Conservation (phyloP, 2,888 invertebrate genomes). For the Adelognathus sp. region DNA sequence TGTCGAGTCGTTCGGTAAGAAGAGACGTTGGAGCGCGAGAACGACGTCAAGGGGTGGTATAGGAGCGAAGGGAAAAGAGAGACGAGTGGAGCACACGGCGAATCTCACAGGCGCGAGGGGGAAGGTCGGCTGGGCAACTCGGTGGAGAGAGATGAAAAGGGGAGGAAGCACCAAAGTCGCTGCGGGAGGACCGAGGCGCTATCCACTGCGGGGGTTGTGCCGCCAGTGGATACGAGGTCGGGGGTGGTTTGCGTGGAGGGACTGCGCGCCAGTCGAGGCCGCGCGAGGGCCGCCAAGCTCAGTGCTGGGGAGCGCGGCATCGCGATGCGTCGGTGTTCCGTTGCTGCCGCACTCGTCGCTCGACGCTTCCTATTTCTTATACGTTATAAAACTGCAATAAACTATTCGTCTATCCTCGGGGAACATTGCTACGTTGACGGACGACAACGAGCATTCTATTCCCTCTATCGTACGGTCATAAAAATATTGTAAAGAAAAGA, state of each 20-base stretch:
- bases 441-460: slow-evolving; percentile 25
- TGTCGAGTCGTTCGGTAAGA: slow-evolving; percentile 59
- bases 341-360: slow-evolving; percentile 72
- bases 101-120: too few species aligned
- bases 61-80: slow-evolving; percentile 45
- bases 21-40: slow-evolving; percentile 52
- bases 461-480: slow-evolving; percentile 24
- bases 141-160: slow-evolving; percentile 39
- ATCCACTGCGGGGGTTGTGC: slow-evolving; percentile 64
- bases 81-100: slow-evolving; percentile 42
- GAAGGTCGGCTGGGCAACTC: slow-evolving; percentile 41
- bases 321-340: slow-evolving; percentile 78
- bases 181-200: slow-evolving; percentile 64
- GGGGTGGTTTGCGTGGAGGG: slow-evolving; percentile 78
- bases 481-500: slow-evolving; percentile 4
- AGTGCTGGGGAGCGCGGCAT: slow-evolving; percentile 78
- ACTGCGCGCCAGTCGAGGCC: slow-evolving; percentile 80
- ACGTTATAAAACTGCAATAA: slow-evolving; percentile 36
- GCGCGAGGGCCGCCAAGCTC: slow-evolving; percentile 75
- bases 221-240: slow-evolving; percentile 65
- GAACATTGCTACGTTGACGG: slow-evolving; percentile 35
- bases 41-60: slow-evolving; percentile 24
- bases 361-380: slow-evolving; percentile 63
- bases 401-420: slow-evolving; percentile 38
- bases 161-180: too few species aligned